Base-by-base conservation (phyloP, 2,888 invertebrate genomes). In the Agapetus fuscipes region DNA sequence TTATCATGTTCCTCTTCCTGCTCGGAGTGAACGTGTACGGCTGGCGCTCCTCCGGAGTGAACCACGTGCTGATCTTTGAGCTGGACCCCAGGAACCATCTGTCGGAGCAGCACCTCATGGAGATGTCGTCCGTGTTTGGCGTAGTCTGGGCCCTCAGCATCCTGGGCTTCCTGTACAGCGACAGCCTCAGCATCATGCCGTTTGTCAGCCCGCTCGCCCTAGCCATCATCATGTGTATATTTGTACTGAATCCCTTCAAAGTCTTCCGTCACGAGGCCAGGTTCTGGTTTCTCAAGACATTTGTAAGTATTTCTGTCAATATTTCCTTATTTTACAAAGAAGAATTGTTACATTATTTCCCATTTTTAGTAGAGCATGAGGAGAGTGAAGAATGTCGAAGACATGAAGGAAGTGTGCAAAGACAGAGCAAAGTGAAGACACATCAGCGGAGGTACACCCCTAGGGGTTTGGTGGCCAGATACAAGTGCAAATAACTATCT, bases 1-100 rank as follows among this genome's bases (percentile, higher is more conserved):
- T 97, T 43, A 85, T 95, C 17, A 79, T 93, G 54, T 93, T 94
- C 57, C 77, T 95, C 54, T 95, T 96, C 59, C 70, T 96, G 24
- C 88, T 96, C 64, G 96, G 95, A 16, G 83, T 96, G 34, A 96
- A 96, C 57, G 90, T 95, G 1, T 95, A 95, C 59, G 95, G 95
- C 4, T 96, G 96, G 96, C 71, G 95, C 48, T 89, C 93, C 0
- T 93, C 94, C 0, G 96, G 97, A 3, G 96, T 97, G 10, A 96
- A 96, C 66, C 96, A 97, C 59, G 96, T 97, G 0, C 71, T 97
- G 2, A 97, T 97, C 51, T 97, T 97, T 62, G 96, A 96, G 59
- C 67, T 97, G 53, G 95, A 97, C 61, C 96, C 96, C 0, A 71
- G 96, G 40, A 91, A 94, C 61, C 94, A 96, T 61, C 66, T 90